These are phyloP conservation scores for Dolichoris vasculosae DNA, from an alignment of 1,140 invertebrate species.

Conservation along the genomic window DNA sequence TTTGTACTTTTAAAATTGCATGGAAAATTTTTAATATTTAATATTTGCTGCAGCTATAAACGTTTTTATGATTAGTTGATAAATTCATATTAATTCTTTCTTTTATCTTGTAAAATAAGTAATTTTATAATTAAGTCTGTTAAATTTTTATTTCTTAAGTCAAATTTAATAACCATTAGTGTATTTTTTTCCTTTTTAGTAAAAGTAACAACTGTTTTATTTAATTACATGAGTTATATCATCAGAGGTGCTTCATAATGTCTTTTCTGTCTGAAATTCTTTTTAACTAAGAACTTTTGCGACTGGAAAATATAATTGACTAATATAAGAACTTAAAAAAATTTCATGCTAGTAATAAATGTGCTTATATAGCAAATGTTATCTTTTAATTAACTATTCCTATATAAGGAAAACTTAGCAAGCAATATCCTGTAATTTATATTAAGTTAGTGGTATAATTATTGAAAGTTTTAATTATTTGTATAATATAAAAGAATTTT, in stretches of 20 bases:
- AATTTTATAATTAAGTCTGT: not conserved
- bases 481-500: not conserved
- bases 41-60: not conserved
- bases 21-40: not conserved
- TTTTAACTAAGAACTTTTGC: slow-evolving; percentile 7
- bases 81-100: not conserved
- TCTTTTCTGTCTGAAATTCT: slow-evolving; percentile 1
- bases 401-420: not conserved
- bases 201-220: not conserved
- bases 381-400: not conserved
- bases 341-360: not conserved
- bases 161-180: not conserved
- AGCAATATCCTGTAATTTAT: not conserved
- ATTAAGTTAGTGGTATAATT: not conserved
- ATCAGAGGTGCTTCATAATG: slow-evolving; percentile 34
- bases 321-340: not conserved
- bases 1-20: not conserved
- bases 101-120: not conserved
- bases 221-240: slow-evolving; percentile 3
- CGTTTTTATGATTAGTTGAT: not conserved
- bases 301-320: not conserved
- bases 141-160: not conserved
- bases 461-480: not conserved
- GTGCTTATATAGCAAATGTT: not conserved
- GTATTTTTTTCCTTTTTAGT: not conserved